Evolutionary conservation across 1,140 invertebrate species (phyloP).

Genomic region (Tetragonula clypearis): DNA sequence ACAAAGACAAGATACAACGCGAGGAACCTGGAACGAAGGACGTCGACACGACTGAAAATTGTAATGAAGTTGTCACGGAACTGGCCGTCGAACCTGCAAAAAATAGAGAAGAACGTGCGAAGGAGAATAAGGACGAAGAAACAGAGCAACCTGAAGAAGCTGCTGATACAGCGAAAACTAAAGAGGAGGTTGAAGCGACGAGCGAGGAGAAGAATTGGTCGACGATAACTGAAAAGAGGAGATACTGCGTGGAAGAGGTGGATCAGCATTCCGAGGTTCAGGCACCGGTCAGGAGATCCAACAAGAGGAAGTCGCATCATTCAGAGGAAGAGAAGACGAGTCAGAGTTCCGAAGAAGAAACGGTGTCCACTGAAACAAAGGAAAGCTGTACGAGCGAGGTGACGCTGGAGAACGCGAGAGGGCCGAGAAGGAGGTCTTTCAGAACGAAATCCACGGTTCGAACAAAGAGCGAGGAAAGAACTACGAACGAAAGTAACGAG

Average conservation of each 20-base stretch:
- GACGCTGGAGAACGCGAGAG: not conserved
- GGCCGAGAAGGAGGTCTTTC: conserved; percentile 8
- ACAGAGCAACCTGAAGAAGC: accelerated
- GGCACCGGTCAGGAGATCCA: not conserved
- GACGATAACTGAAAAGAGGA: not conserved
- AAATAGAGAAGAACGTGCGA: not conserved
- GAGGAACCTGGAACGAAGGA: not conserved
- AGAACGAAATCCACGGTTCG: not conserved
- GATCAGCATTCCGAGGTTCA: not conserved
- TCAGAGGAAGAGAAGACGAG: not conserved
- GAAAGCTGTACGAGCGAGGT: not conserved
- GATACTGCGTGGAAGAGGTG: not conserved
- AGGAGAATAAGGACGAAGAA: not conserved
- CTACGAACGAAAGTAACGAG: not conserved
- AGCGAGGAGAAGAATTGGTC: not conserved
- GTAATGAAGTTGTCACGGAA: not conserved
- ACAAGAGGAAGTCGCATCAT: conserved; percentile 10
- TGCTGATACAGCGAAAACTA: not conserved
- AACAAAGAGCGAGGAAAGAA: not conserved
- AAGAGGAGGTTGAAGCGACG: not conserved
- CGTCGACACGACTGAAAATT: not conserved
- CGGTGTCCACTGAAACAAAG: not conserved
- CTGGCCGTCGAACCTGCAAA: not conserved
- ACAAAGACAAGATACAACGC: conserved; percentile 18
- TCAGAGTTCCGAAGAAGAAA: not conserved